These are phyloP conservation scores for Zosterops pallidus DNA, from an alignment of 2,113 vertebrate genomes.

Conservation along the genomic window DNA sequence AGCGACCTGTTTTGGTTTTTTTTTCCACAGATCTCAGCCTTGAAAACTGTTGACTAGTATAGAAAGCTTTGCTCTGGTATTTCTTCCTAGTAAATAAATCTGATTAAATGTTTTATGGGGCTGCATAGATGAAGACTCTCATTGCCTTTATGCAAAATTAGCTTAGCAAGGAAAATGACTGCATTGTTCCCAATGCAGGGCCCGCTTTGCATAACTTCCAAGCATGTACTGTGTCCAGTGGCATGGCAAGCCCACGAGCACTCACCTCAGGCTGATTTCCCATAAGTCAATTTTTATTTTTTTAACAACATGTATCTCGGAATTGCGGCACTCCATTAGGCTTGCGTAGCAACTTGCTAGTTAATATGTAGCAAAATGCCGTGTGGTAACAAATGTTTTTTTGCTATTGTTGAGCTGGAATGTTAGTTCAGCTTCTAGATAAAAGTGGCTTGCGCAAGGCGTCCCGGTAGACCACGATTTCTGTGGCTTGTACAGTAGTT, in stretches of 20 bases:
- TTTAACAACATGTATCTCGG: background rate
- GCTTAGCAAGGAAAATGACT: conserved; percentile 20
- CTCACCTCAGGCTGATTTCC: conserved; percentile 35
- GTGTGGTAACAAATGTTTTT: conserved; percentile 45
- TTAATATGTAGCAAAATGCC: conserved; percentile 69
- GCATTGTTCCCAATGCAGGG: conserved; percentile 39
- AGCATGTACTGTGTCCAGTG: conserved; percentile 36
- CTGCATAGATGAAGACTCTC: conserved; percentile 6
- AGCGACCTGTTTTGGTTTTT: background rate
- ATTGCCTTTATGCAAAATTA: conserved; percentile 16
- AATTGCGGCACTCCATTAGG: conserved; percentile 45
- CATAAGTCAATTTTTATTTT: background rate
- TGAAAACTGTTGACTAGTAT: background rate
- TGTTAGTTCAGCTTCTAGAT: conserved; percentile 70
- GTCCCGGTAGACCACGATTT: conserved; percentile 8
- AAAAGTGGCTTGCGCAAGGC: conserved; percentile 55
- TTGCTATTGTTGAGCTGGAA: conserved; percentile 62
- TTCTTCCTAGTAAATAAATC: conserved; percentile 3
- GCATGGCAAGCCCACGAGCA: conserved; percentile 47
- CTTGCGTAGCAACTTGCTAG: conserved; percentile 57
- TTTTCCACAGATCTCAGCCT: background rate
- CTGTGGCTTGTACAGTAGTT: conserved; percentile 49
- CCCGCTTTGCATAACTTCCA: conserved; percentile 33
- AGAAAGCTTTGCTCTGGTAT: conserved; percentile 6
- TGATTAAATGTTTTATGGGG: background rate